Percentiles rank a stretch among this genome's conserved stretches.
These are phyloP conservation scores for human DNA, from an alignment of 2,113 vertebrate species.

Conservation along the genomic window DNA sequence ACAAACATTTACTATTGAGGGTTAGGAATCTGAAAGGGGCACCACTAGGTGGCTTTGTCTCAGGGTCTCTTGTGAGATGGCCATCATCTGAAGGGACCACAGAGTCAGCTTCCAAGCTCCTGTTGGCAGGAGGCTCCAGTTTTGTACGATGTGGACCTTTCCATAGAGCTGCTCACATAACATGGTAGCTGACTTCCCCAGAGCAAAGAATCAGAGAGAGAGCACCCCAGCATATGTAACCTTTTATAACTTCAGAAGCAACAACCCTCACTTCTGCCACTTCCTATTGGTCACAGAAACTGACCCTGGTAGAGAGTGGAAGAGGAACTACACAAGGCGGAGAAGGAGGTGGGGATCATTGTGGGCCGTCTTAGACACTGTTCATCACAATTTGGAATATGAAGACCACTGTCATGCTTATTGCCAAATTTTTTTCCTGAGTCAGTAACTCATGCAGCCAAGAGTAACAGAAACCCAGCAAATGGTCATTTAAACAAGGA, in stretches of 20 bases:
- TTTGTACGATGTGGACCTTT: neutral
- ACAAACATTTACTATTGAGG: neutral
- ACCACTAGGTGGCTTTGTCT: neutral
- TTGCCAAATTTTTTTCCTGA: neutral
- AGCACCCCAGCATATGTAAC: neutral
- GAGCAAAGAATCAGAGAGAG: neutral
- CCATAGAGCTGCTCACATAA: neutral
- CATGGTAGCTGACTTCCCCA: neutral
- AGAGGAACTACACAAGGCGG: neutral
- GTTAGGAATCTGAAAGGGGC: neutral
- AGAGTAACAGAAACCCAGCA: neutral
- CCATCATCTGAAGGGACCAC: neutral
- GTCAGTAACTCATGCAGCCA: neutral
- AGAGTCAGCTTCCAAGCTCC: neutral
- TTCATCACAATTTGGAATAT: neutral
- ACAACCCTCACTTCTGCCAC: neutral
- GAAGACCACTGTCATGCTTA: neutral
- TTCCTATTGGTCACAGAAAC: neutral
- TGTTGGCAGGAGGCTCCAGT: neutral
- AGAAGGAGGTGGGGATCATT: neutral
- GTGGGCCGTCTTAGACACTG: neutral
- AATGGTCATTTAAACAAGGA: slow-evolving; percentile 3
- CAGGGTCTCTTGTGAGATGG: neutral
- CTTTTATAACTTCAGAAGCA: neutral
- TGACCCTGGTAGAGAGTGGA: neutral